Evolutionary conservation across 2,888 invertebrate species (phyloP).

Genomic region (Hirtodrosophila trivittata): DNA sequence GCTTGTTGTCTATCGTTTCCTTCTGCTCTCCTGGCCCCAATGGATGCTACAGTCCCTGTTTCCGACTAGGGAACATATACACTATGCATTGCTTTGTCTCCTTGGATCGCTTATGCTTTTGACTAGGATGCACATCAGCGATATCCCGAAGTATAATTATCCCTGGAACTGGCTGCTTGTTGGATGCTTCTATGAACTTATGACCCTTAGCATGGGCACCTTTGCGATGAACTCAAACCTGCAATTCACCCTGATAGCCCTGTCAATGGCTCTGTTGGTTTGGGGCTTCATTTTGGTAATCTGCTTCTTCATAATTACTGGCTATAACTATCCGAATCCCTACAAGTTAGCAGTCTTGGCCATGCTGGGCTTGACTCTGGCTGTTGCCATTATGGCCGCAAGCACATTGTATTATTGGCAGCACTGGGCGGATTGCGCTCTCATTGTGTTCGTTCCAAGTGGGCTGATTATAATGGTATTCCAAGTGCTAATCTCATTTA

Average conservation of each 20-base stretch:
- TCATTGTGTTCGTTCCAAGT: conserved; percentile 24
- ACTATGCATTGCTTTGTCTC: conserved; percentile 27
- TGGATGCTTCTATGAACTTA: conserved; percentile 40
- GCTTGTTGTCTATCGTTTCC: not conserved
- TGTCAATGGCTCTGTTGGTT: conserved; percentile 10
- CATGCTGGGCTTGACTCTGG: conserved; percentile 28
- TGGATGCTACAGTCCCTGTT: conserved; percentile 49
- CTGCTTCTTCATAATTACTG: conserved; percentile 21
- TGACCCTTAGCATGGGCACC: conserved; percentile 43
- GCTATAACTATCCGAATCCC: conserved; percentile 34
- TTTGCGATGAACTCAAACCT: conserved; percentile 35
- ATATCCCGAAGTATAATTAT: conserved; percentile 21
- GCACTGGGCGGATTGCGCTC: conserved; percentile 17
- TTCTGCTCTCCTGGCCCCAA: conserved; percentile 39
- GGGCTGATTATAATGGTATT: conserved; percentile 26
- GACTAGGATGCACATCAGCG: conserved; percentile 26
- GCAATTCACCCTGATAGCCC: not conserved
- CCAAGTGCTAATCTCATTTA: conserved; percentile 37
- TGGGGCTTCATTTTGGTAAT: conserved; percentile 11
- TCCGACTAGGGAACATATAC: conserved; percentile 8
- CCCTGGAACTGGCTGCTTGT: conserved; percentile 41
- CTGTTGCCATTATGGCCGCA: conserved; percentile 5
- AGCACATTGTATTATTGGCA: not conserved
- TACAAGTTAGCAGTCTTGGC: conserved; percentile 17
- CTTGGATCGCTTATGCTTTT: conserved; percentile 29